phyloP scores from a whole-genome alignment of 2,797 vertebrate genomes.

The Pangasius djambal region DNA sequence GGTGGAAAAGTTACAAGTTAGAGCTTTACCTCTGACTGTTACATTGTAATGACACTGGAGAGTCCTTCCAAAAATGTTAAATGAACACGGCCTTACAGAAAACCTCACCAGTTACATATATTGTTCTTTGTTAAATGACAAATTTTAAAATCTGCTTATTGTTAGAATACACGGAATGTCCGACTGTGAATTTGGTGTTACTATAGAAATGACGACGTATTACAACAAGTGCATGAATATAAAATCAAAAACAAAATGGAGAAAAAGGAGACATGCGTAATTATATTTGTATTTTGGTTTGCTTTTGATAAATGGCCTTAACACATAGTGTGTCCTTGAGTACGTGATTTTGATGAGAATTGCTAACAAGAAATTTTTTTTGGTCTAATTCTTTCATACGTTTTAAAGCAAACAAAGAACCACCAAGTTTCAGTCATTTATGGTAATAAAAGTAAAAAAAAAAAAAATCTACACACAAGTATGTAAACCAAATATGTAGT shows the following conservation, averaged over 20 bases:
- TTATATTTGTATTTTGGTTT: not conserved
- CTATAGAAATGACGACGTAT: not conserved
- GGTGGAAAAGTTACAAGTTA: not conserved
- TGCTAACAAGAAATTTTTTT: not conserved
- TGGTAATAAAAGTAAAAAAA: no score
- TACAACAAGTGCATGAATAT: not conserved
- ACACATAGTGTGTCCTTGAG: not conserved
- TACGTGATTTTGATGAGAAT: no score
- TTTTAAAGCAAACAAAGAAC: not conserved
- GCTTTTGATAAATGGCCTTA: not conserved
- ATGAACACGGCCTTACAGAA: not conserved
- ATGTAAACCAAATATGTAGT: not conserved
- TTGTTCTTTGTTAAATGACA: not conserved
- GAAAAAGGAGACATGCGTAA: not conserved
- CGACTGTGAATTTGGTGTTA: not conserved
- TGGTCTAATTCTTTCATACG: not conserved
- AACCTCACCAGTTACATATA: not conserved
- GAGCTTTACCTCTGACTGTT: not conserved
- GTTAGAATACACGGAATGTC: not conserved
- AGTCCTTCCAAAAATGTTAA: not conserved
- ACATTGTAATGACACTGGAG: not conserved
- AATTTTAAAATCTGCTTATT: not conserved
- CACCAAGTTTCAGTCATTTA: not conserved
- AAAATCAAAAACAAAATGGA: not conserved
- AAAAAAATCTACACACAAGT: not conserved